These are phyloP conservation scores for Neoaliturus tenellus DNA, from an alignment of 2,888 invertebrate species.

Conservation along the genomic window DNA sequence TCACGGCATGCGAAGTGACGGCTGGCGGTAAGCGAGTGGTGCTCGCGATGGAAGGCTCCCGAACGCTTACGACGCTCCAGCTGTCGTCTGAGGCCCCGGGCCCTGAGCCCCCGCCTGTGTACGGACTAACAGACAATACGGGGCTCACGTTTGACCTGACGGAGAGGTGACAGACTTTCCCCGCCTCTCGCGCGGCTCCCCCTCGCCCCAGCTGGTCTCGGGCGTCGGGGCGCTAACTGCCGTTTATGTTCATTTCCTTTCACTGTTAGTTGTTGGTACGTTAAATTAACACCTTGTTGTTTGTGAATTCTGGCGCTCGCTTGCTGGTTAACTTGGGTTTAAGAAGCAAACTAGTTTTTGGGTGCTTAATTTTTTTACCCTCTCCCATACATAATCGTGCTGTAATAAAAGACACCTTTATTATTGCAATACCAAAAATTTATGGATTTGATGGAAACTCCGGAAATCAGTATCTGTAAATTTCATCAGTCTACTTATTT, in stretches of 20 bases:
- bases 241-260: slow-evolving; percentile 46
- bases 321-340: no score
- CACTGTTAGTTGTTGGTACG: slow-evolving; percentile 13
- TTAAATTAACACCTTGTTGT: slow-evolving; percentile 39
- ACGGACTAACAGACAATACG: slow-evolving; percentile 70
- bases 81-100: slow-evolving; percentile 71
- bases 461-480: no score
- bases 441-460: no score
- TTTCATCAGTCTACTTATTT: no score
- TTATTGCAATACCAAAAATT: no score
- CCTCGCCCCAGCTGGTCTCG: slow-evolving; percentile 49
- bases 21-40: slow-evolving; percentile 83
- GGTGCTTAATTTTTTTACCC: no score
- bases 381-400: no score
- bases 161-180: slow-evolving; percentile 56
- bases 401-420: no score
- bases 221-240: neutral
- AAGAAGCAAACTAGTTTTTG: no score
- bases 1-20: slow-evolving; percentile 86
- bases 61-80: slow-evolving; percentile 80
- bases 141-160: slow-evolving; percentile 71
- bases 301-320: no score
- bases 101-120: slow-evolving; percentile 60
- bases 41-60: slow-evolving; percentile 81
- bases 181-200: neutral